Evolutionary conservation across 1,140 invertebrate genomes (phyloP).

Genomic region (Nixonia krombeini): DNA sequence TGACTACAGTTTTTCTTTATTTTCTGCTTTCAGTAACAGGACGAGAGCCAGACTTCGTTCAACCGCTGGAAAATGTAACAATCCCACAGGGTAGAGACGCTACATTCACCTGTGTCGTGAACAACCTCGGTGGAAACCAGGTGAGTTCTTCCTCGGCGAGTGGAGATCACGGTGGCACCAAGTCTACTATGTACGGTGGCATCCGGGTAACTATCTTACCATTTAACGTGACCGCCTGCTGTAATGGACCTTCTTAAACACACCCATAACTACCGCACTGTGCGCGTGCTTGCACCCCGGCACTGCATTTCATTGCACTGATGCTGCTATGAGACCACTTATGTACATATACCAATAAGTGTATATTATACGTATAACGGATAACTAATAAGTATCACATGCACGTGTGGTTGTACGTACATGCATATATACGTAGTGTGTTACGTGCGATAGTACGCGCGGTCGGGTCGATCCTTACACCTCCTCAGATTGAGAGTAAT

Average conservation of each 20-base stretch:
- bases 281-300: conserved; percentile 22
- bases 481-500: neutral
- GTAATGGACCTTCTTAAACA: conserved; percentile 58
- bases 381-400: neutral
- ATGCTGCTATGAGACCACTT: conserved; percentile 32
- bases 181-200: no score
- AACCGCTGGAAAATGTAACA: conserved; percentile 88
- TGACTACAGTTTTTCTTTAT: no score
- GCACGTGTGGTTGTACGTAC: neutral
- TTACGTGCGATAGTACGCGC: conserved; percentile 1
- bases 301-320: conserved; percentile 35
- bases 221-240: conserved; percentile 65
- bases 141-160: conserved; percentile 87
- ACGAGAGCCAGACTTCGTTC: conserved; percentile 88
- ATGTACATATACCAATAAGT: conserved; percentile 3
- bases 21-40: conserved; percentile 71
- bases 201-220: conserved; percentile 67
- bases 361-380: conserved; percentile 9
- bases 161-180: conserved; percentile 74
- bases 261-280: conserved; percentile 21
- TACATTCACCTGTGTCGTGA: conserved; percentile 90
- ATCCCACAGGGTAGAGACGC: conserved; percentile 89
- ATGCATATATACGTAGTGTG: conserved; percentile 1
- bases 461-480: conserved; percentile 3
- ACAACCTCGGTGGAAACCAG: conserved; percentile 92